Evolutionary conservation across 2,888 invertebrate genomes (phyloP), one percentile per base, ranked within the genome.

Genomic region (Pristionchus entomophagus): DNA sequence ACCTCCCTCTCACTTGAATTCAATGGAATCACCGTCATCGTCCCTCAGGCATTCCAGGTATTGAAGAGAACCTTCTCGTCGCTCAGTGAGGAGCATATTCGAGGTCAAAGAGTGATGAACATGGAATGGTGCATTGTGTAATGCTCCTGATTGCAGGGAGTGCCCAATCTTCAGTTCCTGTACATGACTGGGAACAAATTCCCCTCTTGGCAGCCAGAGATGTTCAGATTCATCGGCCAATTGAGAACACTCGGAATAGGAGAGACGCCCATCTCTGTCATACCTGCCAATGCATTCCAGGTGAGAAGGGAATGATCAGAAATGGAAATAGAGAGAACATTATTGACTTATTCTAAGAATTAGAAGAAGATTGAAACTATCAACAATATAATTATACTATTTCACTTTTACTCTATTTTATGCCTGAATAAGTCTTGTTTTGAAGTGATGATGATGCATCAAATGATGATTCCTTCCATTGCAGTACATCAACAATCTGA

Each of bases 181-280:
- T 93, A 93, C 88, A 83, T 93, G 87, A 93, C 93, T 26, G 93
- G 93, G 41, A 93, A 93, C 88, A 93, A 91, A 86, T 93, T 93
- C 88, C 92, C 91, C 6, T 88, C 90, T 2, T 93, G 93, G 93
- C 89, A 91, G 69, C 88, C 91, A 14, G 92, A 93, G 85, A 93
- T 93, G 93, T 93, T 93, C 90, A 89, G 91, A 65, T 92, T 91
- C 88, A 89, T 93, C 78, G 88, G 88, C 41, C 90, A 92, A 85
- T 86, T 93, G 86, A 89, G 91, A 86, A 92, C 93, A 26, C 90
- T 93, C 29, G 93, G 93, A 38, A 93, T 93, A 59, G 93, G 93
- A 86, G 93, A 93, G 85, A 93, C 93, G 0, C 93, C 93, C n/a
- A 93, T 93, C 82, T 89, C 91, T 10, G 91, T 92, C 32, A 92